Evolutionary conservation across 2,113 vertebrate genomes (phyloP), one percentile per base, ranked within the genome.

Genomic region (human (Homo sapiens)): DNA sequence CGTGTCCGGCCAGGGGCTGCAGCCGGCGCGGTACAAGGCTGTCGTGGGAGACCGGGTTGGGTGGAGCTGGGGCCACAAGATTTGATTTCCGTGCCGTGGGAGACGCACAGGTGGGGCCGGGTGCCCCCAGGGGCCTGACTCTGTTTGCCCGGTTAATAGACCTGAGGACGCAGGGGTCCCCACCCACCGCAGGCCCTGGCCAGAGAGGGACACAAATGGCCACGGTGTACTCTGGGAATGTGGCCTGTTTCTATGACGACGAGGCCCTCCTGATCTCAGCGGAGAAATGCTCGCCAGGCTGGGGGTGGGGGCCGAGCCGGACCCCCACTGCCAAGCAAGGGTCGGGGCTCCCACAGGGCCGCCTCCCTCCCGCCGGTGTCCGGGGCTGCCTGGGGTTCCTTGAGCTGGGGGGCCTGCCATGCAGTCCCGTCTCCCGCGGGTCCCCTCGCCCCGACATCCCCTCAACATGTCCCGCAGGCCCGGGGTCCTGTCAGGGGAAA

Each of bases 1-100:
- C 0, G 2, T 6, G 12, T 30, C 38, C 13, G 30, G 48, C n/a
- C 8, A 1, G 55, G n/a, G 27, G 25, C 35, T 20, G 35, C 6
- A 2, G 16, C 32, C 10, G 10, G 3, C 0, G 0, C 6, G 16
- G 61, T 4, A 0, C 1, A 0, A 11, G 5, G 18, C 9, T 9
- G 14, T 2, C 2, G 3, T 30, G 4, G 4, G 59, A 40, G 57
- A 16, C 12, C 1, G 50, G 52, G 5, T 55, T 1, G 1, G 17
- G 16, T 35, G 66, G 16, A 17, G 14, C 2, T 0, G 14, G 32
- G 32, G 6, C 66, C 30, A 35, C 13, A 66, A 8, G 64, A 6
- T 68, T 35, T 35, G 32, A 35, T 68, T 68, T 68, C 32, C 6
- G 6, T 68, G 64, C 27, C 2, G 14, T 32, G 6, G 64, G 32